A percentile compares a stretch with the other conserved stretches of the same genome.
Evolutionary conservation across 2,113 vertebrate species (phyloP).

Genomic region (Tinamus guttatus): DNA sequence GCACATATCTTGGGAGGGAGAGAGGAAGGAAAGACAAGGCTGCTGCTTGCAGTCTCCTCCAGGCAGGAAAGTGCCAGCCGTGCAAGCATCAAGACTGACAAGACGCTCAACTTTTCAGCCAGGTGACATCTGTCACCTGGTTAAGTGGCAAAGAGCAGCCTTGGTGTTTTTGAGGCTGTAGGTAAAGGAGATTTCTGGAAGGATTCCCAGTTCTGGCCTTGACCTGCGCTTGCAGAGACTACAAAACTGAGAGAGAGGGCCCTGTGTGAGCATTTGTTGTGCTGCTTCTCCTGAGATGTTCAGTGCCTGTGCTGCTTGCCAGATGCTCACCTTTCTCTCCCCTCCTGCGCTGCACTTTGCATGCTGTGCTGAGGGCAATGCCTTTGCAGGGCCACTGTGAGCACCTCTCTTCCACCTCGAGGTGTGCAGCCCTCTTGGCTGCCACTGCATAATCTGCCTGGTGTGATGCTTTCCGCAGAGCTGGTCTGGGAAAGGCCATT

Average conservation of each 20-base stretch:
- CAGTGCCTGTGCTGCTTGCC: neutral
- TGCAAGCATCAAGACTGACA: neutral
- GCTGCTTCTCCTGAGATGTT: neutral
- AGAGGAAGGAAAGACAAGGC: neutral
- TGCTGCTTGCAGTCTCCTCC: neutral
- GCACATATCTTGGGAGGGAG: neutral
- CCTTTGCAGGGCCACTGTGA: neutral
- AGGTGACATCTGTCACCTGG: neutral
- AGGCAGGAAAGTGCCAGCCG: neutral
- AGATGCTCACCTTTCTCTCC: neutral
- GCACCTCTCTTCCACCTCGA: neutral
- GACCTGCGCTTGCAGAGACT: neutral
- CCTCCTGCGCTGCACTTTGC: neutral
- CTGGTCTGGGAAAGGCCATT: neutral
- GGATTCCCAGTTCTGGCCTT: neutral
- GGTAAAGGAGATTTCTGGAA: neutral
- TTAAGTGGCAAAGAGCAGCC: neutral
- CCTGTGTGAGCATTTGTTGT: neutral
- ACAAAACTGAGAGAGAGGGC: neutral
- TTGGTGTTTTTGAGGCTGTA: neutral
- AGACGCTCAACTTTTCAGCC: no score
- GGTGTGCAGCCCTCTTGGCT: neutral
- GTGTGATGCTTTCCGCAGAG: neutral
- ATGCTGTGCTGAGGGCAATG: neutral
- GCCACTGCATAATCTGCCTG: neutral